Evolutionary conservation across 2,113 vertebrate genomes (phyloP), one percentile per base, ranked within the genome.

Genomic region (Geococcyx californianus): DNA sequence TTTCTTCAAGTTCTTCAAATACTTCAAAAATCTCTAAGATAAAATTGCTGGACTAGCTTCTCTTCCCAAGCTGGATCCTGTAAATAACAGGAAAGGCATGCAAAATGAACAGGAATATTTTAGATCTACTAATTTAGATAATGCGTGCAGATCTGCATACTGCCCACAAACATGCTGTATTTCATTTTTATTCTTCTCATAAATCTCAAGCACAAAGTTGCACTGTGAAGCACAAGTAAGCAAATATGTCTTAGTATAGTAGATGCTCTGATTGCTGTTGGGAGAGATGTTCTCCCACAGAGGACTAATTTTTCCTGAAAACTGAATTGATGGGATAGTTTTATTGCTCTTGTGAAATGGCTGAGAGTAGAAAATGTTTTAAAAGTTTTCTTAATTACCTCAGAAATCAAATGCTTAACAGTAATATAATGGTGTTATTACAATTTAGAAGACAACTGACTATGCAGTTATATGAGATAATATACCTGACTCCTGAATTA

Each of bases 321-420:
- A 89, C 16, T 77, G 74, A 91, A 91, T 87, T 84, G 66, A 79
- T 93, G 36, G 23, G 66, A 79, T 73, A 76, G n/a, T 76, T 96
- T 97, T 94, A 95, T 62, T 89, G 84, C 67, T 76, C 44, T 64
- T 88, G 54, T 84, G 75, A 93, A 96, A 94, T 62, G 63, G n/a
- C 66, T 76, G 77, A 95, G 67, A 73, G 49, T 33, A 80, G 77
- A 93, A 95, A 87, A 85, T 62, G 44, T 58, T 92, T 87, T 58
- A 25, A 68, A 90, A 87, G 23, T 96, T 94, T 91, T 82, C 66
- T 83, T 97, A 91, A 97, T 95, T 93, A 89, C 70, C 40, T 75
- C 67, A 82, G 78, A 93, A 94, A 93, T 95, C 81, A 95, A 95
- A 94, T 69, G 10, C 21, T 89, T 89, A 93, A 40, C 58, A 76